A percentile compares a stretch with the other conserved stretches of the same genome.
These are phyloP conservation scores for Crepidodera aurea DNA, from an alignment of 2,888 invertebrate genomes.

Conservation along the genomic window DNA sequence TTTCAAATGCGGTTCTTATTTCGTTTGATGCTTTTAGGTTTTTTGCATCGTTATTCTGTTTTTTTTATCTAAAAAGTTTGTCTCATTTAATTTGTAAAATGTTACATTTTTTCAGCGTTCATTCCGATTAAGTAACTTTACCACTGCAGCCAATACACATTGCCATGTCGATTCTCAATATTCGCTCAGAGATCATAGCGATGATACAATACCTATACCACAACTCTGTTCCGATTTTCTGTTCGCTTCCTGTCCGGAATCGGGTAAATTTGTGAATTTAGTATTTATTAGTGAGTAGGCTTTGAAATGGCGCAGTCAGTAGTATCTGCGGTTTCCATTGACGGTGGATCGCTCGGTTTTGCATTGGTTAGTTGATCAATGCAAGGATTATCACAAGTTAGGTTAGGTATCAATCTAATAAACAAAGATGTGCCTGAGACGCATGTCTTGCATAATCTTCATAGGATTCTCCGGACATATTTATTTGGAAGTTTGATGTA, in stretches of 20 bases:
- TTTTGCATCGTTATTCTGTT: constrained; percentile 4
- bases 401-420: no score
- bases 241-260: constrained; percentile 26
- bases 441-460: no score
- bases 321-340: constrained; percentile 24
- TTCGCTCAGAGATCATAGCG: background rate
- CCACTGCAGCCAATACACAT: no score
- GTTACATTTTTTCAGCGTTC: no score
- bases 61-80: no score
- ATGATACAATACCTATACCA: constrained; percentile 13
- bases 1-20: constrained; percentile 13
- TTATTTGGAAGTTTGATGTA: no score
- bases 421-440: no score
- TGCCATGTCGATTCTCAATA: background rate
- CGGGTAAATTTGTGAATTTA: constrained; percentile 21
- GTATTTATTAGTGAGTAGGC: constrained; percentile 25
- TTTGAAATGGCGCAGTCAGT: constrained; percentile 28
- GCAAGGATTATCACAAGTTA: no score
- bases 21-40: constrained; percentile 7
- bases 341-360: constrained; percentile 3
- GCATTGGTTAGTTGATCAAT: background rate
- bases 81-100: no score
- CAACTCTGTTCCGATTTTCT: constrained; percentile 9
- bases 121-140: no score
- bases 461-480: no score